Conservation (phyloP, 2,888 invertebrate genomes). For the Lamproptera curius region DNA sequence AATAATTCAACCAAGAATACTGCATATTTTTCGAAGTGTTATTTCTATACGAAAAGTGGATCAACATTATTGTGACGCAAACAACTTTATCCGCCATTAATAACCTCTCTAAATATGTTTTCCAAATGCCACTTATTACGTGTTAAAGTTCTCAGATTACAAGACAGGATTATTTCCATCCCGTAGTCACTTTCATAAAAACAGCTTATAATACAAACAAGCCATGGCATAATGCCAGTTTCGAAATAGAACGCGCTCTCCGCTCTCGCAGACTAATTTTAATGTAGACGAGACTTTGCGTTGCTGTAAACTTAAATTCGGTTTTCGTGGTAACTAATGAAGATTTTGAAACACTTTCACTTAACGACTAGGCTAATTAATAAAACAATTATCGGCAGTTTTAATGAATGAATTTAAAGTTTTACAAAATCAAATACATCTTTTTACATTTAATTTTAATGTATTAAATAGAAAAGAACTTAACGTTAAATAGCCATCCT, state of each 20-base stretch:
- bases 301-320: conserved; percentile 11
- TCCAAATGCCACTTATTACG: conserved; percentile 32
- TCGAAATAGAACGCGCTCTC: conserved; percentile 70
- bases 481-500: no score
- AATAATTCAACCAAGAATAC: no score
- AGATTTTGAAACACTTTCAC: no score
- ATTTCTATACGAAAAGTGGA: neutral
- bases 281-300: conserved; percentile 52
- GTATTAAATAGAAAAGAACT: no score
- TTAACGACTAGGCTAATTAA: no score
- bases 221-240: conserved; percentile 70
- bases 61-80: neutral
- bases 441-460: no score
- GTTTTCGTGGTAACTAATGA: neutral
- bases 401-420: no score
- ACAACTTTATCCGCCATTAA: conserved; percentile 2
- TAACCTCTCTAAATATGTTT: neutral
- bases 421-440: no score
- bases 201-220: conserved; percentile 78
- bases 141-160: conserved; percentile 66
- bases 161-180: conserved; percentile 76
- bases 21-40: no score
- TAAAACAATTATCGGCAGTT: no score
- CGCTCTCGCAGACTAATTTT: conserved; percentile 73
- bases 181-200: conserved; percentile 77